phyloP scores from a whole-genome alignment of 92 coral and sea anemone genomes.

The Umimayanthus chanpuru region DNA sequence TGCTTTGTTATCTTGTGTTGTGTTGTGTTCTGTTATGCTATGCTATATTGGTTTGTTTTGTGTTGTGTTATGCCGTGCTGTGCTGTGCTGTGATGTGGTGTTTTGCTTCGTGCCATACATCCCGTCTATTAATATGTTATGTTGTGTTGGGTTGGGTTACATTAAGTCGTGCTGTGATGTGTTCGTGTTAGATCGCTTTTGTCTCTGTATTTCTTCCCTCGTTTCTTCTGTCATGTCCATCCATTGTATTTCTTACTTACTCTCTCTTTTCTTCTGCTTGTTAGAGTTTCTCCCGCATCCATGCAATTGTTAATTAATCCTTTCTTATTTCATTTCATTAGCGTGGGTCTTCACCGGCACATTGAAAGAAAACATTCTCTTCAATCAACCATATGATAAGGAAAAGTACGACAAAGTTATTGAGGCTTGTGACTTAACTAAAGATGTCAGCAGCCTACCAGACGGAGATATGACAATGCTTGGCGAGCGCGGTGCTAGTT shows the following conservation, averaged over 20 bases:
- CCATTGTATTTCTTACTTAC: neutral
- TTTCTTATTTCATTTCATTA: conserved; percentile 9
- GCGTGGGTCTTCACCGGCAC: conserved; percentile 91
- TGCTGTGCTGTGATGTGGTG: too few species aligned
- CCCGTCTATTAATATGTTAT: too few species aligned
- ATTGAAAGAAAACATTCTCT: conserved; percentile 76
- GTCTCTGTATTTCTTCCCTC: neutral
- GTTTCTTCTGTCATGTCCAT: neutral
- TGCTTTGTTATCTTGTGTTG: too few species aligned
- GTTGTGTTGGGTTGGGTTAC: too few species aligned
- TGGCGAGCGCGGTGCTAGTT: conserved; percentile 86
- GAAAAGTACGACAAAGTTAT: conserved; percentile 72
- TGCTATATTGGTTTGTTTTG: too few species aligned
- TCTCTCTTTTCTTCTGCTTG: neutral
- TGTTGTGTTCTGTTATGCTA: too few species aligned
- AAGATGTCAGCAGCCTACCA: conserved; percentile 71
- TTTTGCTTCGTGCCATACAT: too few species aligned
- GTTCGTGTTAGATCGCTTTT: neutral
- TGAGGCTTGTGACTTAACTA: conserved; percentile 83
- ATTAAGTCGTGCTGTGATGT: too few species aligned
- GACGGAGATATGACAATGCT: conserved; percentile 79
- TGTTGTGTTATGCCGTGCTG: too few species aligned
- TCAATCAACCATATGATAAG: conserved; percentile 78
- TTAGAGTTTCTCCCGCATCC: neutral
- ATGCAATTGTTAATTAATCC: neutral